A percentile compares a stretch with the other conserved stretches of the same genome.
phyloP scores from a whole-genome alignment of 1,140 invertebrate species.

The Drosophila ironensis region DNA sequence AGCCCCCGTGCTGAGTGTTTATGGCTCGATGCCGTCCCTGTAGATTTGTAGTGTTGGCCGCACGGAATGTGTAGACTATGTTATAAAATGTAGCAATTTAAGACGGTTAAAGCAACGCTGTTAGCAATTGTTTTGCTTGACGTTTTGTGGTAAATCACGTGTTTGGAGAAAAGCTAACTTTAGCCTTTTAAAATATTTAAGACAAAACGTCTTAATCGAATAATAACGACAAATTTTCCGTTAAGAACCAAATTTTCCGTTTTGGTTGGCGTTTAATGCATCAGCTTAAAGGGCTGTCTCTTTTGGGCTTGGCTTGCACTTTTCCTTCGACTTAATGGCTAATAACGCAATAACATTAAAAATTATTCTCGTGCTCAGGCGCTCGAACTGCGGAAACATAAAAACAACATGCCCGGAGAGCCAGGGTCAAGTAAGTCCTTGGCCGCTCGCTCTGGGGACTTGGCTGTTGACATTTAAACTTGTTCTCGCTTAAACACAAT shows the following conservation, averaged over 20 bases:
- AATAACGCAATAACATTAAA: conserved; percentile 62
- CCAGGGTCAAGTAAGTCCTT: neutral
- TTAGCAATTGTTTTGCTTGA: neutral
- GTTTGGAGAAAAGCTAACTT: too few species aligned
- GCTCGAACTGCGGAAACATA: conserved; percentile 1
- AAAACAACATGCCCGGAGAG: neutral
- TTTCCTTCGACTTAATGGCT: conserved; percentile 51
- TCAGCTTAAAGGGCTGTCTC: neutral
- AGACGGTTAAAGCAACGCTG: neutral
- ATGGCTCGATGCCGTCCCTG: conserved; percentile 1
- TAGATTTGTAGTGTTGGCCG: neutral
- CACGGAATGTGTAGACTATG: conserved; percentile 2
- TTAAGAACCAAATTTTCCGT: too few species aligned
- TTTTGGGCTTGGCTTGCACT: conserved; percentile 49
- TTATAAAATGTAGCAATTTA: conserved; percentile 9
- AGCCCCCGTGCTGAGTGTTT: conserved; percentile 40
- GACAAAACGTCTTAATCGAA: too few species aligned
- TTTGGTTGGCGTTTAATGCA: too few species aligned
- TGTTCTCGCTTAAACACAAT: conserved; percentile 14
- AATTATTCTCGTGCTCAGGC: conserved; percentile 26
- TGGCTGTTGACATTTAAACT: conserved; percentile 37
- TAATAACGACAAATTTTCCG: too few species aligned
- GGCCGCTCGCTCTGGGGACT: neutral
- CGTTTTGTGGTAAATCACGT: too few species aligned
- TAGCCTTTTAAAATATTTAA: too few species aligned